Percentiles rank a stretch among this genome's conserved stretches.
phyloP scores from a whole-genome alignment of 2,113 vertebrate species.

The Menura novaehollandiae region DNA sequence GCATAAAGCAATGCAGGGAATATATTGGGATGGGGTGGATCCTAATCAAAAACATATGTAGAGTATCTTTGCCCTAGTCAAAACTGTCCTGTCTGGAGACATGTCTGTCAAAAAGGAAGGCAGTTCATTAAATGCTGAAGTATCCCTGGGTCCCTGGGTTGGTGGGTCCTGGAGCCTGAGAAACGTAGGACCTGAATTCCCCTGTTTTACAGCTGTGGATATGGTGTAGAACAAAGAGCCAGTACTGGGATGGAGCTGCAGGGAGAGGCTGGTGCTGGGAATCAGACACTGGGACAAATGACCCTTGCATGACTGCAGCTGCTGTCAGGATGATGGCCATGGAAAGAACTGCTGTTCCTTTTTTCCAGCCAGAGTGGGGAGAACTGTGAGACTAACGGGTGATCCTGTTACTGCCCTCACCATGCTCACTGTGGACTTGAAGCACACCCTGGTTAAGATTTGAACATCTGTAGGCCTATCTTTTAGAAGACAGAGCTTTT shows the following conservation, averaged over 20 bases:
- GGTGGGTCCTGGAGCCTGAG: background rate
- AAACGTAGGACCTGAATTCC: background rate
- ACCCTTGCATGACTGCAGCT: background rate
- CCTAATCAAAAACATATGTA: slow-evolving; percentile 10
- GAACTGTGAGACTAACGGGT: background rate
- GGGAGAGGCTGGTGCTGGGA: background rate
- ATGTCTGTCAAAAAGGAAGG: background rate
- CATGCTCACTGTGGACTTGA: background rate
- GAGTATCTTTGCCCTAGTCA: background rate
- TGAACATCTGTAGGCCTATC: background rate
- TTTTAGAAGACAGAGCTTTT: background rate
- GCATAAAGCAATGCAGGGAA: background rate
- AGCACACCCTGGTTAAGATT: background rate
- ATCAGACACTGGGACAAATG: background rate
- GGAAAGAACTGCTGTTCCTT: background rate
- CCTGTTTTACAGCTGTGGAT: background rate
- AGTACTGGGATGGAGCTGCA: background rate
- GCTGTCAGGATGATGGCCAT: rapidly evolving
- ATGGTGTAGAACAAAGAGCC: background rate
- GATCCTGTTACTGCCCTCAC: background rate
- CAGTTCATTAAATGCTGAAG: background rate
- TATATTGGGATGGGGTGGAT: background rate
- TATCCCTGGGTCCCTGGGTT: background rate
- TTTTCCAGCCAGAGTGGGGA: background rate
- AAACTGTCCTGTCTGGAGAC: slow-evolving; percentile 2